A percentile compares a stretch with the other conserved stretches of the same genome.
These are phyloP conservation scores for Clarias magur DNA, from an alignment of 2,113 vertebrate genomes.

Conservation along the genomic window DNA sequence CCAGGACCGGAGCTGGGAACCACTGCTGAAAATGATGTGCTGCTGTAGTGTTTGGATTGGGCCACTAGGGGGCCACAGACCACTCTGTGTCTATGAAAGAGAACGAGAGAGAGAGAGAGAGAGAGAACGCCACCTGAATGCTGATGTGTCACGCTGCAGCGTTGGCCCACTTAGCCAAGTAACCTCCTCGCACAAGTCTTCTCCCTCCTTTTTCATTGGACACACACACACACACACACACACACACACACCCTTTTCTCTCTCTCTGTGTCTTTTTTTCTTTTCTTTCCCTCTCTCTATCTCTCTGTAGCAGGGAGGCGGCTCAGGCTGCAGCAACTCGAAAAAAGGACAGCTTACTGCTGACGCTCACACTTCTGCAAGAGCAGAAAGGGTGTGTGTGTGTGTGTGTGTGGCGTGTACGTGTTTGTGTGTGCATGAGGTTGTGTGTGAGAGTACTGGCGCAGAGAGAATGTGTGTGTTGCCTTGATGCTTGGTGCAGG, in stretches of 20 bases:
- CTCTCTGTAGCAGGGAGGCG: constrained; percentile 31
- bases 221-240: constrained; percentile 26
- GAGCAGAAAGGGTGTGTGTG: constrained; percentile 8
- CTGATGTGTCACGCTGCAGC: constrained; percentile 80
- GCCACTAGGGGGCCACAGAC: constrained; percentile 44
- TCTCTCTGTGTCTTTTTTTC: neutral
- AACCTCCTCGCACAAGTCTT: constrained; percentile 63
- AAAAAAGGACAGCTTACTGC: constrained; percentile 52
- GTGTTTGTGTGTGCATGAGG: constrained; percentile 14
- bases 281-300: neutral
- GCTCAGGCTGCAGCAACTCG: constrained; percentile 40
- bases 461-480: constrained; percentile 13
- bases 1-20: too few species aligned
- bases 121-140: constrained; percentile 71
- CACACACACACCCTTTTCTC: constrained; percentile 6
- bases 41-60: neutral
- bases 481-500: constrained; percentile 41
- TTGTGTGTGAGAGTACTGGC: constrained; percentile 1
- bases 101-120: neutral
- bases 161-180: constrained; percentile 76
- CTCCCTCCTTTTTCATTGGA: constrained; percentile 41
- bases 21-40: too few species aligned
- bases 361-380: constrained; percentile 53
- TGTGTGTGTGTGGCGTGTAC: constrained; percentile 20
- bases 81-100: neutral